These are phyloP conservation scores for Phrynosoma platyrhinos DNA, from an alignment of 2,113 vertebrate genomes.

Conservation along the genomic window DNA sequence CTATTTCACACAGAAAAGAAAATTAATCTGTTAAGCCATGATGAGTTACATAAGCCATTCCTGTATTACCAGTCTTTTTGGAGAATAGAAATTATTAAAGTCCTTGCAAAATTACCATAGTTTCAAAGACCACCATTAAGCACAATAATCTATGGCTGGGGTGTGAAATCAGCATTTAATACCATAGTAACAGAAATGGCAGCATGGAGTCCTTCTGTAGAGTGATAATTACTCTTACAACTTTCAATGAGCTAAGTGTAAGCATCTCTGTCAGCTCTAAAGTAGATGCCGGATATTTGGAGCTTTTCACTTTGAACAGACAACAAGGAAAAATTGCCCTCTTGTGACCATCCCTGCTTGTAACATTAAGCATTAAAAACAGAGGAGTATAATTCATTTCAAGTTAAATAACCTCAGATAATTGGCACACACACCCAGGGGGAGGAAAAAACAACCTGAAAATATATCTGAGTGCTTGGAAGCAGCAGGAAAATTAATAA, in stretches of 20 bases:
- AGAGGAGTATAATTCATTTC: neutral
- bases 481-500: neutral
- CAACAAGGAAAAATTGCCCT: neutral
- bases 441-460: too few species aligned
- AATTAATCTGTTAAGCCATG: neutral
- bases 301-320: neutral
- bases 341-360: neutral
- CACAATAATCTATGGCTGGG: constrained; percentile 44
- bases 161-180: constrained; percentile 64
- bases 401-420: neutral
- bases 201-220: constrained; percentile 62
- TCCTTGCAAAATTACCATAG: constrained; percentile 50
- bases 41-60: neutral
- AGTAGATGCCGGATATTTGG: constrained; percentile 2
- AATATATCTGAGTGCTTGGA: neutral
- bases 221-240: constrained; percentile 67
- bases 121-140: constrained; percentile 43
- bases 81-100: neutral
- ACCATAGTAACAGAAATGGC: constrained; percentile 70
- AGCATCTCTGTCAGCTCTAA: constrained; percentile 17
- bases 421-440: neutral
- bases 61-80: neutral
- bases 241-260: constrained; percentile 48
- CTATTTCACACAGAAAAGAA: neutral
- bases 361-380: neutral